Conservation (phyloP, 2,888 invertebrate species). For the Leptinotarsa tumamoca region DNA sequence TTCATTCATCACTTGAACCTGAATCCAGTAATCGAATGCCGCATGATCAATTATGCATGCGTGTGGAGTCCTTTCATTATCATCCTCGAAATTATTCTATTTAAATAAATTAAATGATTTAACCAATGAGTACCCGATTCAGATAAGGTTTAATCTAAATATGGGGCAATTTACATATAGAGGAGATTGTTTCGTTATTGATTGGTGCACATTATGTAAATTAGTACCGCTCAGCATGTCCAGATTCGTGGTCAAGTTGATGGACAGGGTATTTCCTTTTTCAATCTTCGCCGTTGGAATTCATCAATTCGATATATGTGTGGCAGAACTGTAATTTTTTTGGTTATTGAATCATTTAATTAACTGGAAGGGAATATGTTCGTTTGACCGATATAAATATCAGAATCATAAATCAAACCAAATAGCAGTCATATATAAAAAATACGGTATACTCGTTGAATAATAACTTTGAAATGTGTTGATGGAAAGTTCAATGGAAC, state of each 20-base stretch:
- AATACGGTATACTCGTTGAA: too few species aligned
- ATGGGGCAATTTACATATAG: slow-evolving; percentile 37
- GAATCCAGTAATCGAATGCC: slow-evolving; percentile 10
- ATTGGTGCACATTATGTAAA: slow-evolving; percentile 19
- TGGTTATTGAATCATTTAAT: neutral
- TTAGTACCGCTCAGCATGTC: slow-evolving; percentile 11
- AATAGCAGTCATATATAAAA: too few species aligned
- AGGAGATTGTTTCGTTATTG: slow-evolving; percentile 28
- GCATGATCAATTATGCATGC: slow-evolving; percentile 18
- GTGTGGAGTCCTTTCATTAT: slow-evolving; percentile 20
- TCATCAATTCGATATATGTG: neutral
- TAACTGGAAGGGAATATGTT: too few species aligned
- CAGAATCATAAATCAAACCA: too few species aligned
- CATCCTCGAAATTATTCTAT: slow-evolving; percentile 22
- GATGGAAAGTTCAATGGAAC: too few species aligned
- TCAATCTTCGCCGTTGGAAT: neutral
- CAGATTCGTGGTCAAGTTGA: slow-evolving; percentile 16
- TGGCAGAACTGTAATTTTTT: neutral
- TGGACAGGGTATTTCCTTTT: slow-evolving; percentile 9
- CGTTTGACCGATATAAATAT: too few species aligned
- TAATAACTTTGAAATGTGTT: too few species aligned
- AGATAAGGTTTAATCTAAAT: slow-evolving; percentile 23
- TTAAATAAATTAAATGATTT: slow-evolving; percentile 18
- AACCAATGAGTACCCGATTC: slow-evolving; percentile 15
- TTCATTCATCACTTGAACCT: slow-evolving; percentile 22